Conservation (phyloP, 1,140 invertebrate genomes). For the Cotesia typhae region DNA sequence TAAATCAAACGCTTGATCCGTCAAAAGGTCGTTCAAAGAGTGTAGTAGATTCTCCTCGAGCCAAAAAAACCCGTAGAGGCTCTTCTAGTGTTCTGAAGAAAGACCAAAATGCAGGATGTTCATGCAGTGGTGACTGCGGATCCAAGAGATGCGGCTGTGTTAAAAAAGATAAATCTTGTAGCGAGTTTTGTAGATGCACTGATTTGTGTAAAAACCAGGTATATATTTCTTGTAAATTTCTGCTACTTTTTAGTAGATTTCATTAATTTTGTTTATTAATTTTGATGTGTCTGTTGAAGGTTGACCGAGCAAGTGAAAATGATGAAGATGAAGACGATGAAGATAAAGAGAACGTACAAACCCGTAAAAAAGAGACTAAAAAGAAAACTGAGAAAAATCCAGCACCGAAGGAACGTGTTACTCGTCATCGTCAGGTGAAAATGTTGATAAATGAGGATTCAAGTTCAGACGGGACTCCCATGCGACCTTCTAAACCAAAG, state of each 20-base stretch:
- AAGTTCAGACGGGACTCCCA: no score
- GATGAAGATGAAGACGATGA: neutral
- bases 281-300: no score
- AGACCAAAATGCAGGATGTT: constrained; percentile 38
- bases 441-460: no score
- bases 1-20: neutral
- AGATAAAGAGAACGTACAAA: constrained; percentile 1
- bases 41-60: neutral
- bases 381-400: no score
- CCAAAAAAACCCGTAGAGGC: constrained; percentile 2
- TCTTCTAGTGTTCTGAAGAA: neutral
- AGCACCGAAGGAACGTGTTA: no score
- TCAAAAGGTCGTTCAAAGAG: neutral
- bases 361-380: no score
- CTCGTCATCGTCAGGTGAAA: constrained; percentile 9
- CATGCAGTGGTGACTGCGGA: constrained; percentile 45
- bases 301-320: neutral
- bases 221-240: no score
- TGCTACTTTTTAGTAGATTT: no score
- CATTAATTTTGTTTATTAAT: no score
- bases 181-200: constrained; percentile 43
- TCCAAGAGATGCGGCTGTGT: constrained; percentile 49
- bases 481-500: no score
- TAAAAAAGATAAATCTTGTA: constrained; percentile 42
- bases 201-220: constrained; percentile 49